Evolutionary conservation across 2,797 vertebrate genomes (phyloP), one percentile per base, ranked within the genome.

Genomic region (Buceros bicornis): DNA sequence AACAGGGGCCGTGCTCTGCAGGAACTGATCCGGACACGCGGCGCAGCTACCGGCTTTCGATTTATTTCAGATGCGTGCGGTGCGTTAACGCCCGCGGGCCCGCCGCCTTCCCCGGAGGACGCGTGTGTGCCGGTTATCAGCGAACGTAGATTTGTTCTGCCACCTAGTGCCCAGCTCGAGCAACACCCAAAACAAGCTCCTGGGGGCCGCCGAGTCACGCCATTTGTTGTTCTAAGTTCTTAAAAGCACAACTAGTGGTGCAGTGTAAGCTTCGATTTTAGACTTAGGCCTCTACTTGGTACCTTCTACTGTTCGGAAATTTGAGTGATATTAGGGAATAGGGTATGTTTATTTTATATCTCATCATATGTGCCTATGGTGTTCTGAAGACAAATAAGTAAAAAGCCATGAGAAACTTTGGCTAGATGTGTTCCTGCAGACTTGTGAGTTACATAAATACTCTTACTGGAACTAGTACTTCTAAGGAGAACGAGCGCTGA

Each of bases 141-240:
- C 64, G 70, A 88, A 67, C 0, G 0, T 79, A 25, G 79, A 84
- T 90, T 95, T 93, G n/a, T 94, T 93, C 90, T 95, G 96, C 96
- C 94, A 96, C 54, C 96, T 97, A 90, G 95, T 71, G 96, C 82
- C 85, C 88, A 73, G n/a, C n/a, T 58, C 53, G 43, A 64, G 83
- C 70, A 90, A 51, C 64, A 79, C 73, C 54, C 57, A 58, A 51
- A 76, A 9, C 18, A 64, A 71, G 25, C 26, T 89, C 80, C 33
- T 33, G 0, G 5, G 5, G 13, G 31, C 10, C 12, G 57, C 35
- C 29, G 22, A 51, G 10, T 81, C 67, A 19, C 5, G 24, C 48
- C 42, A n/a, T 16, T 62, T 42, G 8, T 16, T 71, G 31, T 40
- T 85, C 47, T 28, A 53, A 60, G n/a, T 72, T 56, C 31, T 62